Evolutionary conservation across 2,797 vertebrate genomes (phyloP).

Genomic region (Dromococcyx pavoninus): DNA sequence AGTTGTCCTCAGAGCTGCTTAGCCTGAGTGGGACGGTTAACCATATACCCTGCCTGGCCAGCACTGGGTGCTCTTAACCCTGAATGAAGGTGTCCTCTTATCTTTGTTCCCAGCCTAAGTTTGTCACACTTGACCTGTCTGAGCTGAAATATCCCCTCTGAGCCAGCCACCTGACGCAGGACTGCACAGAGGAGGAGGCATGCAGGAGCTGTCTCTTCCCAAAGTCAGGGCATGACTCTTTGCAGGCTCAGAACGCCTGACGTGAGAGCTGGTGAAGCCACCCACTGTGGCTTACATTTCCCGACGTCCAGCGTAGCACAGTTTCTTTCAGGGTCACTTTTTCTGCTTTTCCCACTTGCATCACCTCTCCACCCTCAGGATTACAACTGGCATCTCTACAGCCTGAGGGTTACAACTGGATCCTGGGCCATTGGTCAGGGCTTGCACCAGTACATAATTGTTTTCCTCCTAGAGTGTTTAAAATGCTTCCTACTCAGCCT

Average conservation of each 20-base stretch:
- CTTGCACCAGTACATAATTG: not conserved
- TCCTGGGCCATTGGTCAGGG: not conserved
- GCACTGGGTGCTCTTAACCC: not conserved
- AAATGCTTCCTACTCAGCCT: not conserved
- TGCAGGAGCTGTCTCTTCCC: not conserved
- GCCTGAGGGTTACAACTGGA: too few species aligned
- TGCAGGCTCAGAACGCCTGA: not conserved
- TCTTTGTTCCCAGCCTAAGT: not conserved
- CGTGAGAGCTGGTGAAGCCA: not conserved
- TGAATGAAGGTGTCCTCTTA: not conserved
- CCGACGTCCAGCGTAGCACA: not conserved
- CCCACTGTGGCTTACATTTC: not conserved
- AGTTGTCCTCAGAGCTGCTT: not conserved
- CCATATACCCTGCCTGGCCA: not conserved
- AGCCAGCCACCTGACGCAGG: accelerated
- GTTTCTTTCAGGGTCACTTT: not conserved
- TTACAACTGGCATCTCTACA: not conserved
- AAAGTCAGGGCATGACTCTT: not conserved
- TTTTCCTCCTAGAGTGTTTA: not conserved
- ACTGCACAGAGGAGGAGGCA: not conserved
- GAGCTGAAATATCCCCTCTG: not conserved
- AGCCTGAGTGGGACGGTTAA: not conserved
- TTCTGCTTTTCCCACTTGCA: not conserved
- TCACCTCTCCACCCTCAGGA: not conserved
- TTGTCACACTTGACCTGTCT: not conserved